Evolutionary conservation across 2,888 invertebrate species (phyloP).

Genomic region (Tortrix viridana): DNA sequence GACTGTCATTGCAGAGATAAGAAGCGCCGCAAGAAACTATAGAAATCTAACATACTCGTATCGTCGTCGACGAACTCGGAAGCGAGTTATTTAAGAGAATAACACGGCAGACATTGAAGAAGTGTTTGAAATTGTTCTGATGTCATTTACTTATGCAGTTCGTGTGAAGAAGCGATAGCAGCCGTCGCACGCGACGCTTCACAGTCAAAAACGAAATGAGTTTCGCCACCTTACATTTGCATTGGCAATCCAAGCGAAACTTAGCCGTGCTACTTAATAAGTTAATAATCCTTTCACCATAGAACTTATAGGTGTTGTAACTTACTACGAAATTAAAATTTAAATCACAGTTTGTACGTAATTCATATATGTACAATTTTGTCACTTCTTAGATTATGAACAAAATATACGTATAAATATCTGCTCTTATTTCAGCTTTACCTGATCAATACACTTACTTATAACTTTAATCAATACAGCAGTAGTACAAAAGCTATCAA

Average conservation of each 20-base stretch:
- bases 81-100: too few species aligned
- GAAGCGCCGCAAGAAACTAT: too few species aligned
- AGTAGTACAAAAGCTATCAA: neutral
- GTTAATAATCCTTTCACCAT: conserved; percentile 14
- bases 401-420: too few species aligned
- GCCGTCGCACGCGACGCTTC: conserved; percentile 60
- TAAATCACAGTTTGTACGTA: too few species aligned
- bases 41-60: too few species aligned
- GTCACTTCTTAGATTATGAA: neutral
- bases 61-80: too few species aligned
- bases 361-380: too few species aligned
- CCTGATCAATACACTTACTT: too few species aligned
- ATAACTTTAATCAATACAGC: too few species aligned
- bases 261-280: conserved; percentile 20
- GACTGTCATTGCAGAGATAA: too few species aligned
- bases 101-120: conserved; percentile 26
- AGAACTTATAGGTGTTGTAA: neutral
- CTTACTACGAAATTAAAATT: too few species aligned
- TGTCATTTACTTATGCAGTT: conserved; percentile 56
- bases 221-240: conserved; percentile 43
- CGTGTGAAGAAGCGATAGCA: conserved; percentile 63
- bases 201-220: conserved; percentile 53
- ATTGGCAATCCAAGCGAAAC: conserved; percentile 24
- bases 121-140: conserved; percentile 46
- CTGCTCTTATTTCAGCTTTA: too few species aligned